Conservation (phyloP, 2,888 invertebrate genomes). For the Adelognathus sp. region DNA sequence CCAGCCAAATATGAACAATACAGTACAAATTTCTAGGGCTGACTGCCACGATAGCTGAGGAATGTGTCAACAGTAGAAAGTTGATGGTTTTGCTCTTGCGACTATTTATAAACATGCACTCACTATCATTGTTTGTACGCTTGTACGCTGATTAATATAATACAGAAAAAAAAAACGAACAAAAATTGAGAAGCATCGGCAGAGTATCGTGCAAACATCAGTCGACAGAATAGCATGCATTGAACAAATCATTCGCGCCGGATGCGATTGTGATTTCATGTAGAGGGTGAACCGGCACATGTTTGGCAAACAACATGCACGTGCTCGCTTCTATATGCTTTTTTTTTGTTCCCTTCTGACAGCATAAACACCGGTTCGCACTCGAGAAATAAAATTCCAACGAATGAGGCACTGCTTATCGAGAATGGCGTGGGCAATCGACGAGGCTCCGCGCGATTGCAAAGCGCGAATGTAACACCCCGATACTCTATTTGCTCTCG, state of each 20-base stretch:
- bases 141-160: no score
- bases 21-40: no score
- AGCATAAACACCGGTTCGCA: conserved; percentile 43
- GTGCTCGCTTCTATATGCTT: not conserved
- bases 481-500: conserved; percentile 46
- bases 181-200: no score
- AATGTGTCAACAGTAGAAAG: no score
- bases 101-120: no score
- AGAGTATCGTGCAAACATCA: no score
- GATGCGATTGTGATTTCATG: conserved; percentile 7
- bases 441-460: conserved; percentile 9
- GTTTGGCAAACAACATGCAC: conserved; percentile 43
- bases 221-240: not conserved
- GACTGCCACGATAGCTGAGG: no score
- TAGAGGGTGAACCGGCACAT: conserved; percentile 11
- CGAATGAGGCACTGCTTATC: not conserved
- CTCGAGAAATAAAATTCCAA: conserved; percentile 21
- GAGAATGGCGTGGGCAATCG: not conserved
- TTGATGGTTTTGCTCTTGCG: no score
- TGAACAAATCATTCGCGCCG: not conserved
- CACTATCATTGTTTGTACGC: no score
- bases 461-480: conserved; percentile 14
- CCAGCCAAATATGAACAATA: no score
- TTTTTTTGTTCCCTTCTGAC: conserved; percentile 3
- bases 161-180: no score